A percentile compares a stretch with the other conserved stretches of the same genome.
phyloP scores from a whole-genome alignment of 2,797 vertebrate genomes.

The Bovichtus diacanthus region DNA sequence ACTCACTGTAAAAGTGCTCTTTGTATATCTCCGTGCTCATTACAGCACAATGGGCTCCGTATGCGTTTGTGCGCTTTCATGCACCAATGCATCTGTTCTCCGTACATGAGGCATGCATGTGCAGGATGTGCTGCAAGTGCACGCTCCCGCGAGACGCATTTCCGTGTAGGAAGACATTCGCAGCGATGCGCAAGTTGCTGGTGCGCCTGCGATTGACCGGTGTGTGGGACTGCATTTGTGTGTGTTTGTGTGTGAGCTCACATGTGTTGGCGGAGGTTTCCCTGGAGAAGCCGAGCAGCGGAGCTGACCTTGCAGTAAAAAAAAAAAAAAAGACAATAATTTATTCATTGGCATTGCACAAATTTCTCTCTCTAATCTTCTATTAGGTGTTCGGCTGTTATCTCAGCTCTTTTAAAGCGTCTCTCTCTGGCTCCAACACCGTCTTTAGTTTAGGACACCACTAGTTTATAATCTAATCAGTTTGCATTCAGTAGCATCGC shows the following conservation, averaged over 20 bases:
- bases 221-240: conserved; percentile 56
- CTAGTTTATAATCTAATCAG: conserved; percentile 72
- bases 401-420: conserved; percentile 59
- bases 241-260: conserved; percentile 49
- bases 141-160: conserved; percentile 27
- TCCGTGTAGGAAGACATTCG: conserved; percentile 55
- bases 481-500: conserved; percentile 50
- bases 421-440: conserved; percentile 58
- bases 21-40: conserved; percentile 39
- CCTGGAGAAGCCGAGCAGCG: conserved; percentile 70
- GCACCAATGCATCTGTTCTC: background rate
- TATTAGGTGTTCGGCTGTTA: conserved; percentile 62
- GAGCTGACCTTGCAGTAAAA: conserved; percentile 80
- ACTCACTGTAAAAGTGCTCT: conserved; percentile 39
- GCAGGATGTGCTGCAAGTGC: background rate
- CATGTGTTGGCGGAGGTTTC: conserved; percentile 73
- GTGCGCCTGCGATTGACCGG: conserved; percentile 60
- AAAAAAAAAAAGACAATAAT: conserved; percentile 68
- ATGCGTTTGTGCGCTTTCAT: background rate
- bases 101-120: conserved; percentile 3
- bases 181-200: conserved; percentile 59
- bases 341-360: conserved; percentile 77
- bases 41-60: conserved; percentile 15
- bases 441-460: conserved; percentile 59
- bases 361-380: conserved; percentile 61